Evolutionary conservation across 2,888 invertebrate species (phyloP).

Genomic region (Netelia melanura): DNA sequence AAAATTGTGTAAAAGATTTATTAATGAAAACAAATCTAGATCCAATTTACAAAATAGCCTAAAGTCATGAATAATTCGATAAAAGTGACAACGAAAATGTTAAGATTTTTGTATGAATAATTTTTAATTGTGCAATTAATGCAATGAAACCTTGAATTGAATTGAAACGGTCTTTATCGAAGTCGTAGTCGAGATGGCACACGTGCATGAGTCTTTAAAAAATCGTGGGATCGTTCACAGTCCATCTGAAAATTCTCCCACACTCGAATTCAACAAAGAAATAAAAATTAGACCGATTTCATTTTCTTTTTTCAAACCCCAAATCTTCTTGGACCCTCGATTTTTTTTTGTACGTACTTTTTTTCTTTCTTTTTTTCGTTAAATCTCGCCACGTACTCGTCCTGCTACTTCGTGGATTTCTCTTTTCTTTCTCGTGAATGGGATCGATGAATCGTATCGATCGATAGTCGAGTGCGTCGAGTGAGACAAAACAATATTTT

Average conservation of each 20-base stretch:
- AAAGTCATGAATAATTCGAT: no score
- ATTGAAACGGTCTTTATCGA: no score
- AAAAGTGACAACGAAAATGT: not conserved
- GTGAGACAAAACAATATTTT: slow-evolving; percentile 34
- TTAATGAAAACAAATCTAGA: not conserved
- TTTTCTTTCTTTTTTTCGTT: not conserved
- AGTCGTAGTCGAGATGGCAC: no score
- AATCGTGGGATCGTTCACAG: not conserved
- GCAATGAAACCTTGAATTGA: no score
- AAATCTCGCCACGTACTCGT: slow-evolving; percentile 1
- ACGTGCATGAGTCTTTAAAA: not conserved
- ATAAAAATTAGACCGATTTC: slow-evolving; percentile 31
- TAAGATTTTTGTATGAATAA: no score
- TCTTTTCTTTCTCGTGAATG: slow-evolving; percentile 36
- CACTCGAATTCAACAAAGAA: not conserved
- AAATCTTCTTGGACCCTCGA: not conserved
- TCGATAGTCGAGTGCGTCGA: slow-evolving; percentile 5
- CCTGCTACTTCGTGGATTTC: not conserved
- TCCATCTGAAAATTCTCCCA: not conserved
- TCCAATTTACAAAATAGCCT: no score
- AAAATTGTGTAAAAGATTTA: not conserved
- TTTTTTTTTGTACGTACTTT: not conserved
- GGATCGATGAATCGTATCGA: slow-evolving; percentile 47
- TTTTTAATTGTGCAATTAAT: no score
- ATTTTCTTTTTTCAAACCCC: not conserved